Conservation (phyloP, 2,113 vertebrate species). For the Piprites chloris region DNA sequence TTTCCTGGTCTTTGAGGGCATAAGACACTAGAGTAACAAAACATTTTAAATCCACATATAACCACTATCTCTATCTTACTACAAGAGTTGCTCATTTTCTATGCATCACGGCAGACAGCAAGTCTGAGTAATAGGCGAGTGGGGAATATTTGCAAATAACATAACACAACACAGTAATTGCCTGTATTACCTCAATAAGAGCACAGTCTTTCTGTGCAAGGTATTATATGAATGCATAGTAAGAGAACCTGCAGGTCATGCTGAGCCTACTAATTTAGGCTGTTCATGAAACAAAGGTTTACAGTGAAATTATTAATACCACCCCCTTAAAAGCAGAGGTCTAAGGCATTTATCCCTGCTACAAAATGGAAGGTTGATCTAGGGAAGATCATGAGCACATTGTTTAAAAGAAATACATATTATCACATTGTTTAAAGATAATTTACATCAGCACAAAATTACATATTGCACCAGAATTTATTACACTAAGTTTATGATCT, state of each 20-base stretch:
- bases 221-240: neutral
- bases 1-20: neutral
- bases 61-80: neutral
- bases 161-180: neutral
- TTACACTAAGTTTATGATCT: neutral
- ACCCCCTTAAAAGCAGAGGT: neutral
- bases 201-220: neutral
- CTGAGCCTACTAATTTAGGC: neutral
- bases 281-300: neutral
- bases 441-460: neutral
- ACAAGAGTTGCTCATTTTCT: neutral
- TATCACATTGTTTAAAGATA: neutral
- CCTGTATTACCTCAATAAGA: neutral
- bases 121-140: neutral
- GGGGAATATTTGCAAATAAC: neutral
- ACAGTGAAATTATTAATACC: neutral
- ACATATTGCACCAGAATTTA: neutral
- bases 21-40: neutral
- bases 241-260: neutral
- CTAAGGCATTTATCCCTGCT: neutral
- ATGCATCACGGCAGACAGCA: neutral
- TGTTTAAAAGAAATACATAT: neutral
- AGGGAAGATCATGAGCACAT: neutral
- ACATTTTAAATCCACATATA: neutral
- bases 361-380: neutral